Evolutionary conservation across 2,888 invertebrate species (phyloP).

Genomic region (Vanessa cardui): DNA sequence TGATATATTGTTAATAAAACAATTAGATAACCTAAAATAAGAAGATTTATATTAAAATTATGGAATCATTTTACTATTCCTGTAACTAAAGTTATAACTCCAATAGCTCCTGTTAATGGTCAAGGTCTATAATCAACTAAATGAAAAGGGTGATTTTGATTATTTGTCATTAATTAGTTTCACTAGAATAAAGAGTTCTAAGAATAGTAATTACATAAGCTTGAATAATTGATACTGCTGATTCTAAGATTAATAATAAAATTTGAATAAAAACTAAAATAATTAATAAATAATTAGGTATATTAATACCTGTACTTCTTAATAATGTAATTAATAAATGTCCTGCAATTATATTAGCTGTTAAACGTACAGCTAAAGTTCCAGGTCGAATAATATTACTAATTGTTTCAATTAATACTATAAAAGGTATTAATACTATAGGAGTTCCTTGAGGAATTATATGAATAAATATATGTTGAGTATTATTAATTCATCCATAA

Average conservation of each 20-base stretch:
- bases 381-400: slow-evolving; percentile 88
- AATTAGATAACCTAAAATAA: slow-evolving; percentile 67
- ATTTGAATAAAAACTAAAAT: too few species aligned
- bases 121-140: slow-evolving; percentile 86
- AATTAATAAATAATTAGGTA: too few species aligned
- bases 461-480: slow-evolving; percentile 86
- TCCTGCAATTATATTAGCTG: slow-evolving; percentile 90
- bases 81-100: slow-evolving; percentile 80
- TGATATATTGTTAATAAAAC: too few species aligned
- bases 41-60: slow-evolving; percentile 76
- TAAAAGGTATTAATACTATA: slow-evolving; percentile 85
- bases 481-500: too few species aligned
- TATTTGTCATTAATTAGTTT: slow-evolving; percentile 85
- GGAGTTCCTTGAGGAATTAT: slow-evolving; percentile 86
- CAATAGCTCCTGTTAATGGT: slow-evolving; percentile 76
- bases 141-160: slow-evolving; percentile 85
- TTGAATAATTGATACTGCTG: too few species aligned
- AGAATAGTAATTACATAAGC: slow-evolving; percentile 85
- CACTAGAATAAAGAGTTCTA: too few species aligned
- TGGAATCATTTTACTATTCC: slow-evolving; percentile 85
- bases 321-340: slow-evolving; percentile 86
- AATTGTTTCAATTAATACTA: slow-evolving; percentile 89
- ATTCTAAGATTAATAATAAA: too few species aligned
- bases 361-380: slow-evolving; percentile 87
- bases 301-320: slow-evolving; percentile 62